Evolutionary conservation across 1,140 invertebrate species (phyloP), one percentile per base, ranked within the genome.

Genomic region (Drosophila funebris): DNA sequence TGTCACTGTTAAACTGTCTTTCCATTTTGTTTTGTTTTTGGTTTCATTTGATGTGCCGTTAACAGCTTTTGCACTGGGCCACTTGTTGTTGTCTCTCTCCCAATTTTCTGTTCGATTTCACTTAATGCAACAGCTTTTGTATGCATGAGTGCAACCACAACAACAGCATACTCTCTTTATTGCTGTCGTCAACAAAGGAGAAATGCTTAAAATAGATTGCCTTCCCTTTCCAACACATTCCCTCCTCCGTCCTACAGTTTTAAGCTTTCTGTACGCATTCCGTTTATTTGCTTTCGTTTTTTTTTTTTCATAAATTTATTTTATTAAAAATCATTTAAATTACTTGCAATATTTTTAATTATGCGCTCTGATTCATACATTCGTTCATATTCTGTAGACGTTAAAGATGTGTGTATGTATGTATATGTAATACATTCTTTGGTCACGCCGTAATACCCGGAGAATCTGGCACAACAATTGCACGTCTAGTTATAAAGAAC

Each of bases 401-500:
- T 36, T 36, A n/a, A n/a, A n/a, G n/a, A n/a, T n/a, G n/a, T n/a
- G n/a, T n/a, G n/a, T n/a, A n/a, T n/a, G n/a, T n/a, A n/a, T n/a
- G n/a, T n/a, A n/a, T 36, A 27, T 48, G 22, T 13, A 14, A 29
- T 48, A n/a, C 22, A 27, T 46, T 46, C 44, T 46, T 46, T 22
- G 22, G 22, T 50, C 27, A 52, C 13, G 50, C 14, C 43, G 18
- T n/a, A 13, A 16, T 62, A 24, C 13, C 16, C 64, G 7, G 41
- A 33, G 41, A 61, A 68, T 61, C 18, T n/a, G 52, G 24, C 13
- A 31, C 37, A 57, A 50, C 29, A 36, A 36, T 36, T 36, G 11
- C 4, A 13, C 2, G 24, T 27, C 24, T 27, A 27, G 24, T 27
- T 27, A 27, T 5, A 27, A 4, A 4, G 24, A 27, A 27, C 8